A percentile compares a stretch with the other conserved stretches of the same genome.
These are phyloP conservation scores for Germaria angustata DNA, from an alignment of 2,888 invertebrate genomes.

Conservation along the genomic window DNA sequence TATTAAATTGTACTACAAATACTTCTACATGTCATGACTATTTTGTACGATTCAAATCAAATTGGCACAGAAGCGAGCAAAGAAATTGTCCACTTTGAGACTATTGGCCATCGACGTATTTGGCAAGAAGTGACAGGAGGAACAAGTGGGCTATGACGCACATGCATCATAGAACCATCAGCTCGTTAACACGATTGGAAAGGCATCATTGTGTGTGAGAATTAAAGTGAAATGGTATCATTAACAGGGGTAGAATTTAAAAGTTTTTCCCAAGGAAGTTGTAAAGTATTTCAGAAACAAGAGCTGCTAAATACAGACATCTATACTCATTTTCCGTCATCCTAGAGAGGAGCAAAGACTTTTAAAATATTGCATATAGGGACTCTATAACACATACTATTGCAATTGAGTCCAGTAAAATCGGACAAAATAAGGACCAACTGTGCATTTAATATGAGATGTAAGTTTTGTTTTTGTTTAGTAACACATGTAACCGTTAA, in stretches of 20 bases:
- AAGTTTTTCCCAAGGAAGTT: too few relatives aligned
- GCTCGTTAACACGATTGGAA: neutral
- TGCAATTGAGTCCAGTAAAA: too few relatives aligned
- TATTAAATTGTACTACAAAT: slow-evolving; percentile 35
- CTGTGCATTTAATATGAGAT: too few relatives aligned
- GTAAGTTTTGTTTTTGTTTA: too few relatives aligned
- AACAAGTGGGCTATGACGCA: slow-evolving; percentile 59
- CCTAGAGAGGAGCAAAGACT: too few relatives aligned
- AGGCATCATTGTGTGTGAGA: slow-evolving; percentile 11
- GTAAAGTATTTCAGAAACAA: too few relatives aligned
- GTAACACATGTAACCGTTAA: too few relatives aligned
- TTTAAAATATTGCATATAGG: too few relatives aligned
- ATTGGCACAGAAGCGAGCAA: slow-evolving; percentile 29
- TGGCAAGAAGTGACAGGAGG: slow-evolving; percentile 54
- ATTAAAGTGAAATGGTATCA: slow-evolving; percentile 30
- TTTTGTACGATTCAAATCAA: neutral
- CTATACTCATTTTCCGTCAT: too few relatives aligned
- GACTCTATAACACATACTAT: too few relatives aligned
- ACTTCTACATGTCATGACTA: neutral
- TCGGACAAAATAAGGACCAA: too few relatives aligned
- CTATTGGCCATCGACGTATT: slow-evolving; percentile 46
- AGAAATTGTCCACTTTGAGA: slow-evolving; percentile 38
- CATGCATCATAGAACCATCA: slow-evolving; percentile 57
- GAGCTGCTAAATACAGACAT: too few relatives aligned
- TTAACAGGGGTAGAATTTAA: slow-evolving; percentile 13